These are phyloP conservation scores for Neosilurus hyrtlii DNA, from an alignment of 2,797 vertebrate species.

Conservation along the genomic window DNA sequence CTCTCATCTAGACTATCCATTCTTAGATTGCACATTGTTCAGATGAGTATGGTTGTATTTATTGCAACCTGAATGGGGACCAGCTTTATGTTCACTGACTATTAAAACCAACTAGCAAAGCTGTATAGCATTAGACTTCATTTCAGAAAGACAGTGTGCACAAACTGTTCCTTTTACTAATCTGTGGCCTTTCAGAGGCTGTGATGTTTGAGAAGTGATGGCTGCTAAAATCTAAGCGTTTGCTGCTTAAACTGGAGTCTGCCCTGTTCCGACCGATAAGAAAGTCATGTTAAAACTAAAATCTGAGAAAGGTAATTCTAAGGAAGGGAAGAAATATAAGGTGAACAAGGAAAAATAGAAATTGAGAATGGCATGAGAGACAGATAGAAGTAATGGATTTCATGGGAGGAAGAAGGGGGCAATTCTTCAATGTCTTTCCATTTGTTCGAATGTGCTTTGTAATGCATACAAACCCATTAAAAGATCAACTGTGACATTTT, in stretches of 20 bases:
- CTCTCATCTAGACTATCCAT: slow-evolving; percentile 25
- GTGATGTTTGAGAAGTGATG: slow-evolving; percentile 3
- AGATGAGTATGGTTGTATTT: slow-evolving; percentile 22
- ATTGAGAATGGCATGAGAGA: not conserved
- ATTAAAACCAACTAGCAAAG: not conserved
- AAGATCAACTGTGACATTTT: not conserved
- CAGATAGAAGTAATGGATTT: too few species aligned
- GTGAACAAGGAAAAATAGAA: not conserved
- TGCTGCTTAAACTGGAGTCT: slow-evolving; percentile 20
- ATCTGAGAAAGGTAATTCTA: not conserved
- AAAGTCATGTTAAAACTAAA: not conserved
- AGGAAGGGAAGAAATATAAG: not conserved
- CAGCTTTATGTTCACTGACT: slow-evolving; percentile 8
- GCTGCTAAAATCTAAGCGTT: slow-evolving; percentile 31
- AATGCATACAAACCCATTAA: not conserved
- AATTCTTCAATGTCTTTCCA: not conserved
- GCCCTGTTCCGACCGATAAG: slow-evolving; percentile 18
- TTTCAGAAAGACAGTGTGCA: not conserved
- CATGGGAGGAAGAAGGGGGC: not conserved
- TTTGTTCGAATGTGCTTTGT: not conserved
- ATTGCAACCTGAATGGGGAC: not conserved
- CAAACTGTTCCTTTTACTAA: not conserved
- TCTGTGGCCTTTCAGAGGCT: slow-evolving; percentile 6
- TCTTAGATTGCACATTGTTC: slow-evolving; percentile 41
- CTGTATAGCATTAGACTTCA: not conserved